Percentiles rank a stretch among this genome's conserved stretches.
phyloP scores from a whole-genome alignment of 2,113 vertebrate species.

The Oryzias javanicus region DNA sequence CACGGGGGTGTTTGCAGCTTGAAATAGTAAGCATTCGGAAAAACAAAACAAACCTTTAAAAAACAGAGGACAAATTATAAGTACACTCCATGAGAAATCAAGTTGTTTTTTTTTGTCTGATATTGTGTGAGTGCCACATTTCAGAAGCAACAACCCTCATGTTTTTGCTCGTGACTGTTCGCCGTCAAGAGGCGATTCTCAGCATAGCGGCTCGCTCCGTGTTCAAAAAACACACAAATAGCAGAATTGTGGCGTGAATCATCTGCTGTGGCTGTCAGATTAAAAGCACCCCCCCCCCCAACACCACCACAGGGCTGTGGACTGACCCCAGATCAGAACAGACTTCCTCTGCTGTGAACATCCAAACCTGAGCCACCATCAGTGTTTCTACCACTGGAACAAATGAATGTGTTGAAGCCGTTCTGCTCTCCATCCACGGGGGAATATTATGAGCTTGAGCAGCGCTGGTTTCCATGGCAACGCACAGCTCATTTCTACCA shows the following conservation, averaged over 20 bases:
- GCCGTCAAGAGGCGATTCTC: background rate
- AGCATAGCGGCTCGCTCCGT: background rate
- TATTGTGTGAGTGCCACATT: background rate
- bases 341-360: constrained; percentile 16
- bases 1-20: no score
- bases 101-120: background rate
- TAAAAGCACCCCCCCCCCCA: background rate
- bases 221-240: background rate
- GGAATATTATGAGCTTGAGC: constrained; percentile 84
- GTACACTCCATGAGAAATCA: background rate
- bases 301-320: background rate
- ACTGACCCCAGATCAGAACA: constrained; percentile 9
- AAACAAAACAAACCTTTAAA: background rate
- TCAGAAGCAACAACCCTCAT: background rate
- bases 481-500: constrained; percentile 74
- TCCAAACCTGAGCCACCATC: constrained; percentile 29
- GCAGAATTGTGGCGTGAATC: background rate
- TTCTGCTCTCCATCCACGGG: constrained; percentile 72
- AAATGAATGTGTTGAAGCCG: constrained; percentile 45
- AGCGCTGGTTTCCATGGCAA: constrained; percentile 87
- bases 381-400: constrained; percentile 48
- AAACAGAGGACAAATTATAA: background rate
- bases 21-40: no score
- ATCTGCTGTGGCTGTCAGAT: constrained; percentile 4
- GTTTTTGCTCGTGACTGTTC: background rate